Percentiles rank a stretch among this genome's conserved stretches.
These are phyloP conservation scores for Nautilus pompilius DNA, from an alignment of 1,140 invertebrate genomes.

Conservation along the genomic window DNA sequence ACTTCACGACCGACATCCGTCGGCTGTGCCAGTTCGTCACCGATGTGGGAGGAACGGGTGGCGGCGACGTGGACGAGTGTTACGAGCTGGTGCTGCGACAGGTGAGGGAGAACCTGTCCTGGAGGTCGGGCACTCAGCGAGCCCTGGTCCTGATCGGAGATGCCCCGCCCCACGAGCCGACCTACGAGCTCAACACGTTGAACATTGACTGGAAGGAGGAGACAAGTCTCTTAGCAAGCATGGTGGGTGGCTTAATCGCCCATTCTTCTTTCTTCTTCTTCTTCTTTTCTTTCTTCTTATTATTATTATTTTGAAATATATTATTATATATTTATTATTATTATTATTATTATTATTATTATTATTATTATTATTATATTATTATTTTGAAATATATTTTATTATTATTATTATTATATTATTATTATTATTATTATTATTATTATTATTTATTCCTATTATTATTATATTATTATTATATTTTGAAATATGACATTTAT, in stretches of 20 bases:
- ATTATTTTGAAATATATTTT: no score
- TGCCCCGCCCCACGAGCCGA: slow-evolving; percentile 30
- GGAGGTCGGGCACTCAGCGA: slow-evolving; percentile 37
- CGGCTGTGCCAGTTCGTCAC: slow-evolving; percentile 32
- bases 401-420: no score
- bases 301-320: no score
- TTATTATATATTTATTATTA: not conserved
- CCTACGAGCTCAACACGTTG: slow-evolving; percentile 18
- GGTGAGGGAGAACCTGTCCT: slow-evolving; percentile 33
- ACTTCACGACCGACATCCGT: slow-evolving; percentile 22
- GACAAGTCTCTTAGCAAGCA: slow-evolving; percentile 14
- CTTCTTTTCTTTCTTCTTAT: not conserved
- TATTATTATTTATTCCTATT: no score
- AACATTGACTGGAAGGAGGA: slow-evolving; percentile 40
- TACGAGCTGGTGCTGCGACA: slow-evolving; percentile 42
- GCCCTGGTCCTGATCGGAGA: slow-evolving; percentile 46
- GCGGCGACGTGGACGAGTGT: slow-evolving; percentile 33
- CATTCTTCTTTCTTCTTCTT: not conserved
- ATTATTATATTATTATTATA: no score
- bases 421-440: no score
- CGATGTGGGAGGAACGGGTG: slow-evolving; percentile 19
- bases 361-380: no score
- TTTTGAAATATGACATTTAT: not conserved
- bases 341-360: not conserved
- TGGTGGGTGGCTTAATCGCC: no score